Evolutionary conservation across 2,888 invertebrate genomes (phyloP).

Genomic region (Bombylius discolor): DNA sequence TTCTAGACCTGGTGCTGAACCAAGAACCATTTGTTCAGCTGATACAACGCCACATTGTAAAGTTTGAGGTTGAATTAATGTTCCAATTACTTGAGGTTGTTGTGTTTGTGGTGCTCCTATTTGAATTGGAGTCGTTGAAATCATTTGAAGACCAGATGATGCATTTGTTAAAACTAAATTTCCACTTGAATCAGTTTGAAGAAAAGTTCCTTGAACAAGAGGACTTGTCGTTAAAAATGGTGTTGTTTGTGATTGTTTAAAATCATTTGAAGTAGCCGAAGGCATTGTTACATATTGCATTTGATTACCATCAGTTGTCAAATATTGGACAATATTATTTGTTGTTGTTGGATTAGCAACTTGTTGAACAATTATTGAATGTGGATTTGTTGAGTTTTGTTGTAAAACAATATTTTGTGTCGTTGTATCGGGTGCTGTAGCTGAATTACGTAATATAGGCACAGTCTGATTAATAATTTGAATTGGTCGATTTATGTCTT

Average conservation of each 20-base stretch:
- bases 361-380: slow-evolving; percentile 58
- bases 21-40: slow-evolving; percentile 47
- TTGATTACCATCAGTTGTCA: slow-evolving; percentile 31
- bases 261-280: slow-evolving; percentile 40
- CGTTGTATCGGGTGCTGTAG: not conserved
- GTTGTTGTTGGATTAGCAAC: slow-evolving; percentile 33
- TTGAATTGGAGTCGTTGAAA: slow-evolving; percentile 43
- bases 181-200: slow-evolving; percentile 48
- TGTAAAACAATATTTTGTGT: slow-evolving; percentile 24
- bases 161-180: slow-evolving; percentile 45
- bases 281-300: slow-evolving; percentile 59
- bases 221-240: slow-evolving; percentile 41
- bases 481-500: slow-evolving; percentile 30
- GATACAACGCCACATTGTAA: slow-evolving; percentile 40
- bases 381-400: slow-evolving; percentile 33
- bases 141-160: slow-evolving; percentile 43
- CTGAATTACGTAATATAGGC: slow-evolving; percentile 31
- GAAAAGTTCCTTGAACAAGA: slow-evolving; percentile 45
- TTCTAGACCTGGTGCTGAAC: slow-evolving; percentile 48
- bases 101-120: slow-evolving; percentile 35
- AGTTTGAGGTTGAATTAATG: slow-evolving; percentile 48
- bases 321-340: slow-evolving; percentile 39
- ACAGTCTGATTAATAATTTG: slow-evolving; percentile 5
- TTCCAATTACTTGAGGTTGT: slow-evolving; percentile 45
- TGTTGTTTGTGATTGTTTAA: slow-evolving; percentile 38